Percentiles rank a stretch among this genome's conserved stretches.
Conservation (phyloP, 2,888 invertebrate genomes). For the Hybos culiciformis region DNA sequence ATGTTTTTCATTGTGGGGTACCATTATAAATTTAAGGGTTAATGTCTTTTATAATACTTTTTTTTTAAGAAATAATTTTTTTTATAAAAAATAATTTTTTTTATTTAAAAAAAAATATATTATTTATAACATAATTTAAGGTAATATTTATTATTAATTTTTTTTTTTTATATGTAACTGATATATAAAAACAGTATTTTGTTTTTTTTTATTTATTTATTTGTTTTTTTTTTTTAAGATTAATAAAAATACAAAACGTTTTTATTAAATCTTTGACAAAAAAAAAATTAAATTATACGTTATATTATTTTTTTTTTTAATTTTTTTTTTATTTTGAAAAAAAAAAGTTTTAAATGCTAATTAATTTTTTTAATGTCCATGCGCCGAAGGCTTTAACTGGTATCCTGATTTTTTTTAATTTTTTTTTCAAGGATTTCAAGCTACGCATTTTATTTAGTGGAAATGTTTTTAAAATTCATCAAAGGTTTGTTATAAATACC, state of each 20-base stretch:
- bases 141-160: not conserved
- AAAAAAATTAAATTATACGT: not conserved
- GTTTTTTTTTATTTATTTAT: too few relatives aligned
- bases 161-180: not conserved
- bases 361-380: not conserved
- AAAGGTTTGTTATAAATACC: too few relatives aligned
- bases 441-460: too few relatives aligned
- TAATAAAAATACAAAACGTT: not conserved
- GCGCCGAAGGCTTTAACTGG: not conserved
- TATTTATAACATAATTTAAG: not conserved
- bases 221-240: too few relatives aligned
- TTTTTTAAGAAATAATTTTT: too few relatives aligned
- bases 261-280: not conserved
- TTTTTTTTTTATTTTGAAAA: not conserved
- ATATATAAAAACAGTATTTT: not conserved
- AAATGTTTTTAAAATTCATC: too few relatives aligned
- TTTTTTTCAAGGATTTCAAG: too few relatives aligned
- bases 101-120: not conserved
- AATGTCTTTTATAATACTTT: too few relatives aligned
- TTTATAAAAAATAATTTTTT: not conserved
- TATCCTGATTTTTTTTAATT: too few relatives aligned
- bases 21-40: too few relatives aligned
- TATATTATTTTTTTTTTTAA: not conserved
- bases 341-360: not conserved
- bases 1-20: too few relatives aligned